Percentiles rank a stretch among this genome's conserved stretches.
These are phyloP conservation scores for Poecilus cupreus DNA, from an alignment of 2,888 invertebrate species.

Conservation along the genomic window DNA sequence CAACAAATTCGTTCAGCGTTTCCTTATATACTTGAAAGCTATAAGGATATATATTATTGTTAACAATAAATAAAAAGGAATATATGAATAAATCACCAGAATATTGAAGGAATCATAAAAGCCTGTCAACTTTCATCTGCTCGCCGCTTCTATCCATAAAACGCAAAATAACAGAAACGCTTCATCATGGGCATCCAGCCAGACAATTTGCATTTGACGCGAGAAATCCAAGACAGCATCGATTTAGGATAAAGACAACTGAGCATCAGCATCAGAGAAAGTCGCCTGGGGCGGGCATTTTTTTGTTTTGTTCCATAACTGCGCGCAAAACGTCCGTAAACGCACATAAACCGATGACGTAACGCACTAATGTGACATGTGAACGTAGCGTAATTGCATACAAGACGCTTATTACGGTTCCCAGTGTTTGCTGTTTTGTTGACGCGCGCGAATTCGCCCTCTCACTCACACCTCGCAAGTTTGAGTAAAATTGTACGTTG, in stretches of 20 bases:
- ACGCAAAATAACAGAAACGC: background rate
- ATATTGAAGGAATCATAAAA: background rate
- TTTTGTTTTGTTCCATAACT: conserved; percentile 37
- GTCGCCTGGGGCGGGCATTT: conserved; percentile 10
- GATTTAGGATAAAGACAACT: conserved; percentile 34
- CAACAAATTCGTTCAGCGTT: no score
- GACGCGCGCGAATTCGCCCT: background rate
- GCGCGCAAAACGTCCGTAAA: conserved; percentile 44
- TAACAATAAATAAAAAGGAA: conserved; percentile 1
- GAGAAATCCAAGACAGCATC: conserved; percentile 41
- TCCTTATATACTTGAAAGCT: no score
- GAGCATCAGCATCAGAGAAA: conserved; percentile 42
- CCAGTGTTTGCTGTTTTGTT: background rate
- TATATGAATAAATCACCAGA: background rate
- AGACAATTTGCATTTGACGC: conserved; percentile 43
- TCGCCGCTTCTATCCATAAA: background rate
- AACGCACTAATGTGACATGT: conserved; percentile 45
- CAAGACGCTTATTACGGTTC: conserved; percentile 25
- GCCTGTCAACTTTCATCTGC: background rate
- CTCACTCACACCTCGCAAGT: background rate
- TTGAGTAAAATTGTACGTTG: conserved; percentile 3
- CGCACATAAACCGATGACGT: conserved; percentile 32
- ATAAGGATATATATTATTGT: no score
- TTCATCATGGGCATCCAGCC: background rate
- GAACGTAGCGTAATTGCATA: conserved; percentile 30